Evolutionary conservation across 2,113 vertebrate genomes (phyloP), one percentile per base, ranked within the genome.

Genomic region (Gasterosteus nipponicus): DNA sequence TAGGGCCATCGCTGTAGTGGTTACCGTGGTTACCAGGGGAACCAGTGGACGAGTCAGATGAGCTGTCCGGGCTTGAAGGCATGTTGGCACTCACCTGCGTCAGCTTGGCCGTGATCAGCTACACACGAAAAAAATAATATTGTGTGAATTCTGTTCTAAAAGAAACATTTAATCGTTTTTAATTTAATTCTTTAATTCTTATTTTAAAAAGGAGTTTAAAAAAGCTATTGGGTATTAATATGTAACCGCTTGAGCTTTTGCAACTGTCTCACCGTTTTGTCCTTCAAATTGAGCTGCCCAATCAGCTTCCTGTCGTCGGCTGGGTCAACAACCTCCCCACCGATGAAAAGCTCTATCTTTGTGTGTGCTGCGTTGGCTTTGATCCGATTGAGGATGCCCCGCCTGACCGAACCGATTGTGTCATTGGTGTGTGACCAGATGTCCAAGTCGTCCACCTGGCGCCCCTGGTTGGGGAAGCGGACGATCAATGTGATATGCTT

Each of bases 361-460:
- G 97, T 99, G 91, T 99, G 97, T 0, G 97, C 96, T 14, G 97
- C 97, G 64, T 99, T 99, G 57, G 97, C 98, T 92, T 99, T 99
- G 90, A 99, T 99, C 54, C 98, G 95, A 79, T 96, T 98, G 15
- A 99, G 94, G 92, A 99, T 99, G 79, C 95, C 97, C 14, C 98
- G 96, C 7, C 98, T 94, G 61, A 99, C 98, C 19, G 98, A 98
- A 81, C 98, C 98, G n/a, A 99, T 98, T 19, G 98, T 98, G 92
- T 99, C 98, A 0, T 99, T 99, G 62, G 98, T 99, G 86, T 99
- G 98, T 65, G 98, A 99, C 98, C 98, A 99, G 83, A 99, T 97
- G 71, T 99, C 98, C 91, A 99, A 88, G 87, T 99, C 98, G 63
- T 99, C 98, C 49, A 99, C 97, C 87, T 99, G 98, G 15, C 98